phyloP scores from a whole-genome alignment of 2,888 invertebrate genomes.

The Ophioninae sp. region DNA sequence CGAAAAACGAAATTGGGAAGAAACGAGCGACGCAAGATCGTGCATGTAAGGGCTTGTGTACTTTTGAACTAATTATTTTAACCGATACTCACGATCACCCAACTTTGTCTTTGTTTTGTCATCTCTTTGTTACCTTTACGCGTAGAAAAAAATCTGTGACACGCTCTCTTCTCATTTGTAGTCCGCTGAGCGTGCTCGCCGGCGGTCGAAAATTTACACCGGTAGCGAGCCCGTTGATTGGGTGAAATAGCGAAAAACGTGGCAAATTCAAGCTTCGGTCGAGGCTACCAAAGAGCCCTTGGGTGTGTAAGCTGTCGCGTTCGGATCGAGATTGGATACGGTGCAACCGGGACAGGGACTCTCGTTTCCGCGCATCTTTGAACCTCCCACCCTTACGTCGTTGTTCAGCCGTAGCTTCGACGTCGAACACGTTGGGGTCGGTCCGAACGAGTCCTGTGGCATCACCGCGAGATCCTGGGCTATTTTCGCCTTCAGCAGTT shows the following conservation, averaged over 20 bases:
- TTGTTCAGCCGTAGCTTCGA: slow-evolving; percentile 84
- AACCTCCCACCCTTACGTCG: slow-evolving; percentile 76
- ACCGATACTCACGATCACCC: slow-evolving; percentile 59
- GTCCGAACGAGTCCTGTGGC: slow-evolving; percentile 88
- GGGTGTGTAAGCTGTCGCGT: slow-evolving; percentile 95
- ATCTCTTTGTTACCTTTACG: slow-evolving; percentile 25
- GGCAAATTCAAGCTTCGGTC: slow-evolving; percentile 82
- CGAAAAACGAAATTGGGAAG: slow-evolving; percentile 37
- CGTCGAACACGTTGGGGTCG: slow-evolving; percentile 83
- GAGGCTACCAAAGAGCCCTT: slow-evolving; percentile 85
- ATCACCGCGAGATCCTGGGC: slow-evolving; percentile 97
- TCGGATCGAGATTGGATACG: slow-evolving; percentile 89
- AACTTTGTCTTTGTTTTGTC: slow-evolving; percentile 34
- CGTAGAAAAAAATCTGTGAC: slow-evolving; percentile 57
- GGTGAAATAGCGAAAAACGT: slow-evolving; percentile 51
- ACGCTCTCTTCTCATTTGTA: slow-evolving; percentile 28
- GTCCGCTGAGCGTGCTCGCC: slow-evolving; percentile 30
- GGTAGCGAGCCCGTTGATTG: slow-evolving; percentile 3
- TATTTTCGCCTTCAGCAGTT: slow-evolving; percentile 93
- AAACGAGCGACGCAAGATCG: slow-evolving; percentile 45
- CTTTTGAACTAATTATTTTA: slow-evolving; percentile 49
- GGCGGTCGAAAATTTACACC: slow-evolving; percentile 9
- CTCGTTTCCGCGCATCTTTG: slow-evolving; percentile 77
- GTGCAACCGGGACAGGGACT: slow-evolving; percentile 80
- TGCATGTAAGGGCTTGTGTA: slow-evolving; percentile 52